These are phyloP conservation scores for Ceratina australensis DNA, from an alignment of 1,140 invertebrate genomes.

Conservation along the genomic window DNA sequence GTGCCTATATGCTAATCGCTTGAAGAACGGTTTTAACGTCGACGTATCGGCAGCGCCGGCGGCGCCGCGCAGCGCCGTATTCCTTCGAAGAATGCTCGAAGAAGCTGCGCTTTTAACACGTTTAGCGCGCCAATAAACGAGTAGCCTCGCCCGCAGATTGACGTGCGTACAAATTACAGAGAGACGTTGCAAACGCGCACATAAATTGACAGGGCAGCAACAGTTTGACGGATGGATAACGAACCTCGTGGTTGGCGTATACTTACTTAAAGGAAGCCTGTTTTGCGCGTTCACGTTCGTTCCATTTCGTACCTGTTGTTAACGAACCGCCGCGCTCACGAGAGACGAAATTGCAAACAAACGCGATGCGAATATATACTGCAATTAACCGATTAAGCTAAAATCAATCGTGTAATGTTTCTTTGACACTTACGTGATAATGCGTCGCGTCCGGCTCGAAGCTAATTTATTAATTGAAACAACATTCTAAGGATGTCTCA, in stretches of 20 bases:
- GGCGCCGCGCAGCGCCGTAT: constrained; percentile 6
- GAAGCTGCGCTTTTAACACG: constrained; percentile 40
- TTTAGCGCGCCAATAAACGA: constrained; percentile 37
- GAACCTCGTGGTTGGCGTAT: not conserved
- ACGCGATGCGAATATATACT: not conserved
- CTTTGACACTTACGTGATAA: no score
- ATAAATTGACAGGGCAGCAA: not conserved
- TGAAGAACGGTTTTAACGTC: constrained; percentile 50
- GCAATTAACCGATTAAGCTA: no score
- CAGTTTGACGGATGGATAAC: not conserved
- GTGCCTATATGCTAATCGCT: constrained; percentile 77
- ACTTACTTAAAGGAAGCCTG: not conserved
- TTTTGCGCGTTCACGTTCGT: not conserved
- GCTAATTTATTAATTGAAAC: no score
- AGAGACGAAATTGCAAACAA: not conserved
- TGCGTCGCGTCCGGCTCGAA: no score
- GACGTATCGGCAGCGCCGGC: constrained; percentile 21
- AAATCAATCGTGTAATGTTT: no score
- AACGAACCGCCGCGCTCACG: no score
- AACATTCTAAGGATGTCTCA: no score
- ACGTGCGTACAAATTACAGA: not conserved
- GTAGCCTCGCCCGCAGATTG: not conserved
- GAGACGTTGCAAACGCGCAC: not conserved
- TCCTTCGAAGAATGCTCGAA: not conserved
- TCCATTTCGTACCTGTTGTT: not conserved